These are phyloP conservation scores for Plecturocebus donacophilus DNA, from an alignment of 2,113 vertebrate genomes.

Conservation along the genomic window DNA sequence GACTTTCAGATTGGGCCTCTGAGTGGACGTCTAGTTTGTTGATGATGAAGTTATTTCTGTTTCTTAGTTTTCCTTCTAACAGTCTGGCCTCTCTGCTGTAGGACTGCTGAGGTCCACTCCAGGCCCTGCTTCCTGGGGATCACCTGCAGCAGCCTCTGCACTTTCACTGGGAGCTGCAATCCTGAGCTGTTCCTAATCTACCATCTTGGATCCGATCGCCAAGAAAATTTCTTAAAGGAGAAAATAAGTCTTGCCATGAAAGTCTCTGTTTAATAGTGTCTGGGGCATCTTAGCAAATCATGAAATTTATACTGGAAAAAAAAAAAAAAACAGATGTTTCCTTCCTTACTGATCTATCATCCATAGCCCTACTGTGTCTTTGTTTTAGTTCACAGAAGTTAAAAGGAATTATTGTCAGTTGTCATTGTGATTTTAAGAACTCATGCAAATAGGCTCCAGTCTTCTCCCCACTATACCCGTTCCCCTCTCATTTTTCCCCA, in stretches of 20 bases:
- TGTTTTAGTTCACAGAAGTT: not conserved
- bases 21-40: too few species aligned
- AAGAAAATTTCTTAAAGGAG: not conserved
- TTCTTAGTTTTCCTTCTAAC: too few species aligned
- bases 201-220: too few species aligned
- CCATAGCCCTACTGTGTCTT: not conserved
- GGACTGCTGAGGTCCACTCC: too few species aligned
- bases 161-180: too few species aligned
- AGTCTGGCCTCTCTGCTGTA: too few species aligned
- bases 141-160: too few species aligned
- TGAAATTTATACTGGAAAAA: not conserved
- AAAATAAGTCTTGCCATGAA: not conserved
- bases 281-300: not conserved
- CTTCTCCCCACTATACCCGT: fast-evolving
- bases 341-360: not conserved
- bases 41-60: too few species aligned
- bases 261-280: not conserved
- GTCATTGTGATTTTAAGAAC: not conserved
- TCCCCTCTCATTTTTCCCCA: not conserved
- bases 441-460: not conserved
- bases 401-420: not conserved
- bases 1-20: too few species aligned
- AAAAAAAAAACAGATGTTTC: not conserved
- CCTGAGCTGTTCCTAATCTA: too few species aligned
- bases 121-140: too few species aligned